These are phyloP conservation scores for Datnioides undecimradiatus DNA, from an alignment of 2,113 vertebrate genomes.

Conservation along the genomic window DNA sequence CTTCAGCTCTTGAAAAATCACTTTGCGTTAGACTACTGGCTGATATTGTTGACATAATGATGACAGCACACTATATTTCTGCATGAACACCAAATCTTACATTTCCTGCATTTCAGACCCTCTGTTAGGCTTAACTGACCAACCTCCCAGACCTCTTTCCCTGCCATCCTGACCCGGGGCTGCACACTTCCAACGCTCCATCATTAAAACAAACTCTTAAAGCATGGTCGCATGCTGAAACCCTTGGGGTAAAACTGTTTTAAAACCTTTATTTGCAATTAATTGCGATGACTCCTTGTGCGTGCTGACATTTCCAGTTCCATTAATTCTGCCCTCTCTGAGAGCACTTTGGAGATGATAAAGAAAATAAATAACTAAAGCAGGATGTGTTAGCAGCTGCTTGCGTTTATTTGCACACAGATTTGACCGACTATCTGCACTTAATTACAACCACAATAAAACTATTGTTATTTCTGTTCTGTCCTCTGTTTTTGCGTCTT, in stretches of 20 bases:
- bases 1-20: background rate
- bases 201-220: conserved; percentile 3
- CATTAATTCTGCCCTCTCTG: background rate
- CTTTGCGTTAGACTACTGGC: background rate
- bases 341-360: background rate
- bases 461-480: conserved; percentile 5
- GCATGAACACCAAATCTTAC: background rate
- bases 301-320: background rate
- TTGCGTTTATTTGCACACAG: background rate
- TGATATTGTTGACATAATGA: background rate
- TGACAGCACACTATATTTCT: background rate
- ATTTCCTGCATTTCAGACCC: background rate
- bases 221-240: background rate
- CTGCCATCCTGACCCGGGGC: background rate
- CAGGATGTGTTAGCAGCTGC: background rate
- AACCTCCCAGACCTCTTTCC: background rate
- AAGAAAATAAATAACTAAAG: background rate
- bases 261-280: background rate
- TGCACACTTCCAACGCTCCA: background rate
- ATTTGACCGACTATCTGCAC: background rate
- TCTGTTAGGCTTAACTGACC: background rate
- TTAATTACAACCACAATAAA: background rate
- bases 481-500: background rate
- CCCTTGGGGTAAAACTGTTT: background rate
- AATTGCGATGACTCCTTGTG: background rate